A percentile compares a stretch with the other conserved stretches of the same genome.
Conservation (phyloP, 2,113 vertebrate species). For the Ellobius talpinus region DNA sequence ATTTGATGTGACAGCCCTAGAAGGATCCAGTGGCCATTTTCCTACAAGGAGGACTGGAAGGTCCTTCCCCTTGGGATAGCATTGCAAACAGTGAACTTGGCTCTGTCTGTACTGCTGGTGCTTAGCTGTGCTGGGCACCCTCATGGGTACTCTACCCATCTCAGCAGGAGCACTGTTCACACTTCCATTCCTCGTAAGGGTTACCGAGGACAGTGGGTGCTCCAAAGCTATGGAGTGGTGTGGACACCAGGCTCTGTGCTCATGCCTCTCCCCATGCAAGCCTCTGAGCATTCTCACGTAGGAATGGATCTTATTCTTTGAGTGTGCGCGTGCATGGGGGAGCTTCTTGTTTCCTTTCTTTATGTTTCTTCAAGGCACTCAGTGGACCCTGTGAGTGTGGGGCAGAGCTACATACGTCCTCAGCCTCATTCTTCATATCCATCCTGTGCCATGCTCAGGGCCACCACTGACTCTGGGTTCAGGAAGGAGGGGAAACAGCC, state of each 20-base stretch:
- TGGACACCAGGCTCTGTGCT: neutral
- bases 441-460: neutral
- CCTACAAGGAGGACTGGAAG: neutral
- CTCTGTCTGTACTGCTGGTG: neutral
- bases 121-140: neutral
- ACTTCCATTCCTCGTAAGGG: neutral
- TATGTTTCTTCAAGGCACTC: neutral
- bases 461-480: neutral
- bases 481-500: neutral
- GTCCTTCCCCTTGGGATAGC: neutral
- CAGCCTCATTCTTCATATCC: neutral
- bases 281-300: neutral
- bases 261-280: accelerated
- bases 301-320: no score
- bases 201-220: neutral
- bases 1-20: no score
- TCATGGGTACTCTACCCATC: neutral
- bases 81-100: neutral
- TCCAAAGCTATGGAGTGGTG: neutral
- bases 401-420: no score
- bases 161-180: neutral
- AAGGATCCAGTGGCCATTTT: neutral
- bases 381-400: accelerated
- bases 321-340: neutral
- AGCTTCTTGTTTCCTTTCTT: no score